Conservation (phyloP, 2,113 vertebrate genomes). For the Caretta caretta region DNA sequence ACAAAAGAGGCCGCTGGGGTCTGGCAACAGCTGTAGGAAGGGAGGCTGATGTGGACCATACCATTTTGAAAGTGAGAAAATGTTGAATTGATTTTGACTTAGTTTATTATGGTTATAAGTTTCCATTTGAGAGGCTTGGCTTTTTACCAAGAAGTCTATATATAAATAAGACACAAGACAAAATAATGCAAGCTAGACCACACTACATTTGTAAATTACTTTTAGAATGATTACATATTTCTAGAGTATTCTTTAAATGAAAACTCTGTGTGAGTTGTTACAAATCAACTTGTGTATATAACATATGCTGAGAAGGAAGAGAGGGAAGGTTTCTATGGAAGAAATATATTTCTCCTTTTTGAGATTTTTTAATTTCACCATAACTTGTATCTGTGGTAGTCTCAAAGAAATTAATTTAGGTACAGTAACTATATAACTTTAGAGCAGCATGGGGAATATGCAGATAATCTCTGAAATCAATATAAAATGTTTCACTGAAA, state of each 20-base stretch:
- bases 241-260: background rate
- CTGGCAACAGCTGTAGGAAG: slow-evolving; percentile 6
- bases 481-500: background rate
- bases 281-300: background rate
- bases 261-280: background rate
- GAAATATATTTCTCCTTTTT: background rate
- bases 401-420: background rate
- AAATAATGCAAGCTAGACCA: background rate
- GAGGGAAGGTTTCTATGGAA: background rate
- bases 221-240: background rate
- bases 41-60: background rate
- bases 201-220: background rate
- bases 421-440: background rate
- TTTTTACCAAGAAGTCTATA: background rate
- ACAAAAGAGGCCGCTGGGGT: background rate
- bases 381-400: background rate
- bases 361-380: background rate
- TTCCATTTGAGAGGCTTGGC: background rate
- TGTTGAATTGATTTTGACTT: slow-evolving; percentile 3
- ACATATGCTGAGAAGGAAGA: background rate
- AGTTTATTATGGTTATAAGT: slow-evolving; percentile 9
- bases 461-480: background rate
- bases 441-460: background rate
- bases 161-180: background rate
- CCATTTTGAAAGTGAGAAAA: slow-evolving; percentile 38